Evolutionary conservation across 2,113 vertebrate genomes (phyloP).

Genomic region (Lonchura striata): DNA sequence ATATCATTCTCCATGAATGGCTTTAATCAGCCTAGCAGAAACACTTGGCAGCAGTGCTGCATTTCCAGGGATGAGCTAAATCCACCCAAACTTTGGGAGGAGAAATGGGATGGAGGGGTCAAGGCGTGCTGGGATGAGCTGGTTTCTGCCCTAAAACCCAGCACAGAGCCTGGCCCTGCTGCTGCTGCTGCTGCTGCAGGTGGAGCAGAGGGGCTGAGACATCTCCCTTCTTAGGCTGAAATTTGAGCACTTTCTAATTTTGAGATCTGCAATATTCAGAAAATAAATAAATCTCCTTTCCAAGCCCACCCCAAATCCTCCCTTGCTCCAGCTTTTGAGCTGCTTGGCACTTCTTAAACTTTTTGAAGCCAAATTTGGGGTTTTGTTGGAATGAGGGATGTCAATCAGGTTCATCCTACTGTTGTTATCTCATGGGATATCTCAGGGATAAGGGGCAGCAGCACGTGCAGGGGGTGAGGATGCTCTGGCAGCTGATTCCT

Average conservation of each 20-base stretch:
- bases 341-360: background rate
- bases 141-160: background rate
- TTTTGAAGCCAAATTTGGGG: background rate
- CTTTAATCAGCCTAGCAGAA: background rate
- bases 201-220: background rate
- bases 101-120: background rate
- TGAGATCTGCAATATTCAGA: background rate
- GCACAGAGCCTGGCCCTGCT: background rate
- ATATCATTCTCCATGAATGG: background rate
- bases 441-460: background rate
- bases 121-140: background rate
- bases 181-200: background rate
- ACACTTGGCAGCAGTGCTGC: rapidly evolving
- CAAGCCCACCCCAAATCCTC: background rate
- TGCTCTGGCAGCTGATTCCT: background rate
- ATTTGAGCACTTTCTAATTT: background rate
- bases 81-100: background rate
- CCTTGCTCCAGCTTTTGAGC: background rate
- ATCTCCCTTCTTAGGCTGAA: background rate
- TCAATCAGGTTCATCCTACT: rapidly evolving
- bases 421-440: background rate
- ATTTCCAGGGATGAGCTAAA: background rate
- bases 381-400: background rate
- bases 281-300: background rate
- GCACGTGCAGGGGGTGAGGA: background rate